Evolutionary conservation across 2,888 invertebrate genomes (phyloP).

Genomic region (Lucinisca nassula): DNA sequence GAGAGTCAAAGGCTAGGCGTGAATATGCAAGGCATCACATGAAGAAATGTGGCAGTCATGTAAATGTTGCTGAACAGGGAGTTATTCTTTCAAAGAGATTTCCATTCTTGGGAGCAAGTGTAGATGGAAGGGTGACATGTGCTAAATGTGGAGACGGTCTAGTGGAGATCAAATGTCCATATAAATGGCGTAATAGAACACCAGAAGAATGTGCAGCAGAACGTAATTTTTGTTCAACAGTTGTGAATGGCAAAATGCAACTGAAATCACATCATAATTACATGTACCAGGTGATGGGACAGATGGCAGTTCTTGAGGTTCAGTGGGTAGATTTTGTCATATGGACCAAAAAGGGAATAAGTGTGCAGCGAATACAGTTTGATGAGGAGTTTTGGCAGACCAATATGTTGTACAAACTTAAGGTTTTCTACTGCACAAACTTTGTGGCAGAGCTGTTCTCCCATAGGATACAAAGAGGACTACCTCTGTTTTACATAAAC

Average conservation of each 20-base stretch:
- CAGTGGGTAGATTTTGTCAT: slow-evolving; percentile 34
- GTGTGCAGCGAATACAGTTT: slow-evolving; percentile 5
- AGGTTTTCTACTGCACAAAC: not conserved
- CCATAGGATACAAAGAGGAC: not conserved
- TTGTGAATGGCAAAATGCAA: not conserved
- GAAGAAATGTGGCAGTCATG: not conserved
- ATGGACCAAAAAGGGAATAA: slow-evolving; percentile 22
- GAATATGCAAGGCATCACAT: slow-evolving; percentile 8
- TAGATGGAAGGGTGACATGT: slow-evolving; percentile 41
- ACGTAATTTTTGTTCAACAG: slow-evolving; percentile 7
- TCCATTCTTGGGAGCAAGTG: slow-evolving; percentile 42
- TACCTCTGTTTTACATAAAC: too few relatives aligned
- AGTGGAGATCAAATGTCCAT: slow-evolving; percentile 46
- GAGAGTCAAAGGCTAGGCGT: slow-evolving; percentile 11
- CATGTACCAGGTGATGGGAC: slow-evolving; percentile 19
- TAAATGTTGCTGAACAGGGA: slow-evolving; percentile 3
- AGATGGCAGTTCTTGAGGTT: not conserved
- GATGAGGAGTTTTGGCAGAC: not conserved
- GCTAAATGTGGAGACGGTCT: slow-evolving; percentile 27
- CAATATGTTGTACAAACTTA: not conserved
- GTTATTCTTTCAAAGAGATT: slow-evolving; percentile 6
- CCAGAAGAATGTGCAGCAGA: slow-evolving; percentile 36
- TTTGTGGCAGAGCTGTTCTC: not conserved
- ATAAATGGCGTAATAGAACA: slow-evolving; percentile 23
- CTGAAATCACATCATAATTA: slow-evolving; percentile 8